Evolutionary conservation across 2,888 invertebrate genomes (phyloP), one percentile per base, ranked within the genome.

Genomic region (Germaria angustata): DNA sequence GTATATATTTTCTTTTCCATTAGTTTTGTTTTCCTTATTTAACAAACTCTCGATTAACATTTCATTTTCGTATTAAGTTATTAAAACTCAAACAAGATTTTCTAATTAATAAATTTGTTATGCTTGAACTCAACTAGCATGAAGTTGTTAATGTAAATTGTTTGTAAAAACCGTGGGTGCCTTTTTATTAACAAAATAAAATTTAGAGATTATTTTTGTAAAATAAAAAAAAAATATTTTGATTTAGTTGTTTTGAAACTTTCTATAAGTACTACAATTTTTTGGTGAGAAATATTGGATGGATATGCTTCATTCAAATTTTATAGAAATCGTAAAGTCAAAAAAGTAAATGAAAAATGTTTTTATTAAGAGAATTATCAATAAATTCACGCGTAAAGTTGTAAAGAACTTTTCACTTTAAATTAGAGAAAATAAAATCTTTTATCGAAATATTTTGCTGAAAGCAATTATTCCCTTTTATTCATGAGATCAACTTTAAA

Each of bases 71-170:
- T 39, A 20, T 24, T 9, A 36, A 57, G 57, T 68, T 49, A 66
- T 77, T 77, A 51, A 71, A 69, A 66, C 36, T 65, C 51, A 71
- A 72, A 77, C 76, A 81, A 59, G 76, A 34, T 49, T 71, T 72
- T 76, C 15, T 72, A 77, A 77, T 77, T 51, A 72, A 76, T 66
- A 66, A 77, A 81, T 77, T 76, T 66, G 71, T 51, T 71, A 8
- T 76, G 65, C 65, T 34, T 59, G 65, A 65, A 13, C n/a, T 32
- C 46, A 51, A 39, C 36, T 57, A 57, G n/a, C 32, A 59, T 51
- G 15, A 22, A 61, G 41, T 68, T 53, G 24, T 68, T 69, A 61
- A 41, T 22, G 11, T 15, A 28, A 55, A 39, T 32, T 34, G 11
- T 20, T 32, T 65, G 0, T 24, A 20, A 32, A 32, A 63, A 44